Evolutionary conservation across 2,113 vertebrate species (phyloP).

Genomic region (Baryphthengus martii): DNA sequence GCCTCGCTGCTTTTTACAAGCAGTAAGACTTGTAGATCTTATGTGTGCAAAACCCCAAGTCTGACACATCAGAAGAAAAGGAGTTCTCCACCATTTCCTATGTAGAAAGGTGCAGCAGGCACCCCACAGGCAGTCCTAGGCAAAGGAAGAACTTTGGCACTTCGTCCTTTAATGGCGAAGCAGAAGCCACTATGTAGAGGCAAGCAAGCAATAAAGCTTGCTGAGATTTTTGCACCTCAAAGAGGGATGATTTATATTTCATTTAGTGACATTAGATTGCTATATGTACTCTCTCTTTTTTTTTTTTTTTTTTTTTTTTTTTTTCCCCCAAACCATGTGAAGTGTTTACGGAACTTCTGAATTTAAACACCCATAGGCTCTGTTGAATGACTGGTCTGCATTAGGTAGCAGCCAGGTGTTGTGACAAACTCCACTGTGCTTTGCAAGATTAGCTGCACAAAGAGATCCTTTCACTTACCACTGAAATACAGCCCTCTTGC

Average conservation of each 20-base stretch:
- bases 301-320: background rate
- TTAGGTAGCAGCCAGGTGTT: accelerated
- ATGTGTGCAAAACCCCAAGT: background rate
- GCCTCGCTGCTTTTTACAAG: background rate
- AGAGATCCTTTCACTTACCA: background rate
- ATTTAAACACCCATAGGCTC: background rate
- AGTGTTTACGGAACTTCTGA: background rate
- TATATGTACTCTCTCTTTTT: background rate
- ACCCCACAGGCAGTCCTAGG: background rate
- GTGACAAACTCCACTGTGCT: background rate
- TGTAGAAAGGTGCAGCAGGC: background rate
- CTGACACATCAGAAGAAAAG: background rate
- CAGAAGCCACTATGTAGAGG: background rate
- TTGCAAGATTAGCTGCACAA: background rate
- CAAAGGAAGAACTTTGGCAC: background rate
- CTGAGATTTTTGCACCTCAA: background rate
- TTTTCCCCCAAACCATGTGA: background rate
- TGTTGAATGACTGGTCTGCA: background rate
- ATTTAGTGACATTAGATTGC: background rate
- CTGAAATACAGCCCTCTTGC: background rate
- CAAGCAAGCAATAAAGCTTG: background rate
- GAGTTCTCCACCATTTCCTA: background rate
- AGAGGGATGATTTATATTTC: background rate
- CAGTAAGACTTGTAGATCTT: background rate
- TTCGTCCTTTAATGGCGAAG: background rate